A percentile compares a stretch with the other conserved stretches of the same genome.
phyloP scores from a whole-genome alignment of 2,113 vertebrate species.

The Pseudonaja textilis region DNA sequence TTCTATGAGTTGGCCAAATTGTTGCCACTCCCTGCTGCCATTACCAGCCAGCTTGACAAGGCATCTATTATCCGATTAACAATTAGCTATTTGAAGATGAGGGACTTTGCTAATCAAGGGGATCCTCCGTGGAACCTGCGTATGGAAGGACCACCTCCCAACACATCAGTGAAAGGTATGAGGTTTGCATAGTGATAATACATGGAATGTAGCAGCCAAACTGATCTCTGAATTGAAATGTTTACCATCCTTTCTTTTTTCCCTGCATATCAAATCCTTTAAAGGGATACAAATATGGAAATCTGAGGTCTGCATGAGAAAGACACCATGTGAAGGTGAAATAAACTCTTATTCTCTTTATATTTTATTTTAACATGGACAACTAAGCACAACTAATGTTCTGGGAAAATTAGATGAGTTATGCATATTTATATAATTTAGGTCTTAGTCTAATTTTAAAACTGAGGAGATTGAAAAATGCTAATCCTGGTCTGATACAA shows the following conservation, averaged over 20 bases:
- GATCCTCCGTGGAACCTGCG: constrained; percentile 98
- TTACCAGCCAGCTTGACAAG: constrained; percentile 98
- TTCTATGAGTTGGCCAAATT: constrained; percentile 98
- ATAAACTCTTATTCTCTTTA: constrained; percentile 73
- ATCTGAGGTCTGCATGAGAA: constrained; percentile 83
- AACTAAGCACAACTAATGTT: constrained; percentile 48
- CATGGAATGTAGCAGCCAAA: constrained; percentile 53
- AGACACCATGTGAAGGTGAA: constrained; percentile 82
- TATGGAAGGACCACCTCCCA: constrained; percentile 96
- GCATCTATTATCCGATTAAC: constrained; percentile 98
- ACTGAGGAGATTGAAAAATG: neutral
- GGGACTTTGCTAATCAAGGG: constrained; percentile 97
- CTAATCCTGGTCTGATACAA: neutral
- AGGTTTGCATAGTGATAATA: constrained; percentile 37
- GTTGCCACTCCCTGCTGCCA: constrained; percentile 96
- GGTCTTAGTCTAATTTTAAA: neutral
- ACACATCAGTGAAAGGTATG: constrained; percentile 98
- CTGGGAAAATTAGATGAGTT: constrained; percentile 28
- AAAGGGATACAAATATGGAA: constrained; percentile 83
- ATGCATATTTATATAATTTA: constrained; percentile 29
- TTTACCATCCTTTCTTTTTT: constrained; percentile 80
- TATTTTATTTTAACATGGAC: constrained; percentile 55
- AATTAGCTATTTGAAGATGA: constrained; percentile 99
- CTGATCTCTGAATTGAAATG: constrained; percentile 64
- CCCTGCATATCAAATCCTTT: constrained; percentile 82